Conservation (phyloP, 2,888 invertebrate genomes). For the Aporophyla nigra region DNA sequence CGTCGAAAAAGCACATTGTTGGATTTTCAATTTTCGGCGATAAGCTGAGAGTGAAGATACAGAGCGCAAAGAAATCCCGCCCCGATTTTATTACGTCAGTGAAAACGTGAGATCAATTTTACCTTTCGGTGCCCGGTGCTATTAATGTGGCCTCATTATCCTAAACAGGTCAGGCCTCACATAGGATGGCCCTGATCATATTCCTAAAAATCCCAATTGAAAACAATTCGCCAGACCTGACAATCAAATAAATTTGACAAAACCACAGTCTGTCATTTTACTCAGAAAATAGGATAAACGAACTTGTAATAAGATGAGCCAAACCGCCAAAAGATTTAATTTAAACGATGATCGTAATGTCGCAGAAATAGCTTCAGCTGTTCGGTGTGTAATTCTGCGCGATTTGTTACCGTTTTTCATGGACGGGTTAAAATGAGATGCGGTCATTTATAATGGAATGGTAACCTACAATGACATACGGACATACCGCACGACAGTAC, state of each 20-base stretch:
- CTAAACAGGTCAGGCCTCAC: too few relatives aligned
- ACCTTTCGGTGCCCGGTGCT: too few relatives aligned
- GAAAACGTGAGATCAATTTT: too few relatives aligned
- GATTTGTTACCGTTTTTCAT: conserved; percentile 25
- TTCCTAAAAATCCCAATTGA: too few relatives aligned
- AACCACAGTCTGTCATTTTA: not conserved
- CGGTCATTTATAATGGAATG: not conserved
- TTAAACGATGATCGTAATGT: conserved; percentile 39
- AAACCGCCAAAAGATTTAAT: conserved; percentile 27
- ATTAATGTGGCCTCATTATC: too few relatives aligned
- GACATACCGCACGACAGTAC: too few relatives aligned
- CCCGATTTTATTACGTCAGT: too few relatives aligned
- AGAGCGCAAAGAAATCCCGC: too few relatives aligned
- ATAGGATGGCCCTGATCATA: too few relatives aligned
- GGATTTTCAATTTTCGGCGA: too few relatives aligned
- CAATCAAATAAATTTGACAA: not conserved
- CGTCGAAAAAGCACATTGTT: too few relatives aligned
- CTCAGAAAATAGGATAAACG: not conserved
- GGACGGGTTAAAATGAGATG: not conserved
- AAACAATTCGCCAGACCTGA: not conserved
- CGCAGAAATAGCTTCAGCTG: conserved; percentile 49
- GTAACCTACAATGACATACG: not conserved
- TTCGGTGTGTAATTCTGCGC: conserved; percentile 19
- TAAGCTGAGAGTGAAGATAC: too few relatives aligned
- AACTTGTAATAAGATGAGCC: not conserved